Percentiles rank a stretch among this genome's conserved stretches.
phyloP scores from a whole-genome alignment of 2,888 invertebrate species.

The Leptinotarsa peninsularis region DNA sequence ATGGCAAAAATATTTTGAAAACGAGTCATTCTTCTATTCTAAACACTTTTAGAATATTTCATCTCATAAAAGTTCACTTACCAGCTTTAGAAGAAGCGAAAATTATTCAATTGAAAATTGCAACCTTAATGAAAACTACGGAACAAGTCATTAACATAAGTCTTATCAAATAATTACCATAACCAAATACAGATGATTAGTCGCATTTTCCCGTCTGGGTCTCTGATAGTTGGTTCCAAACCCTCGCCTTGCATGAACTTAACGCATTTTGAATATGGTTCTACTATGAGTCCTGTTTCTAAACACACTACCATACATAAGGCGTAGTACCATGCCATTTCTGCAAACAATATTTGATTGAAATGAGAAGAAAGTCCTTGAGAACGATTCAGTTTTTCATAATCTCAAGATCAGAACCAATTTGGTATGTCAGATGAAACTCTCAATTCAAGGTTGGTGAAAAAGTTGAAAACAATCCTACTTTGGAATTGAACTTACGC shows the following conservation, averaged over 20 bases:
- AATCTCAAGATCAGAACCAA: not conserved
- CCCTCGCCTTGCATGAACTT: constrained; percentile 68
- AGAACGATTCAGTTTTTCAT: not conserved
- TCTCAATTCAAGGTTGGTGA: not conserved
- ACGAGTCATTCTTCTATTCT: too few relatives aligned
- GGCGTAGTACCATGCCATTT: constrained; percentile 73
- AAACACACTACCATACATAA: constrained; percentile 71
- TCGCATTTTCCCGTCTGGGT: constrained; percentile 69
- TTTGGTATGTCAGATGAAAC: not conserved
- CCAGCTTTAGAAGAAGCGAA: not conserved
- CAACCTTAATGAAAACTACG: too few relatives aligned
- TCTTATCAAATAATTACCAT: constrained; percentile 63
- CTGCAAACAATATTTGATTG: constrained; percentile 51
- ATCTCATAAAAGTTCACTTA: not conserved
- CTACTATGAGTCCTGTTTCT: constrained; percentile 71
- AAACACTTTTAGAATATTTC: too few relatives aligned
- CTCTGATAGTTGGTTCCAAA: constrained; percentile 65
- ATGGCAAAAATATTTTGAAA: too few relatives aligned
- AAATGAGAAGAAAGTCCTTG: not conserved
- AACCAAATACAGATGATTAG: constrained; percentile 73
- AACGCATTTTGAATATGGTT: constrained; percentile 70
- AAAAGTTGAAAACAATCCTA: not conserved
- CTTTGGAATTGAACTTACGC: constrained; percentile 43
- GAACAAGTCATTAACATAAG: too few relatives aligned
- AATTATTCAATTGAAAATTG: not conserved